Evolutionary conservation across 1,140 invertebrate species (phyloP).

Genomic region (Anastrepha ludens): DNA sequence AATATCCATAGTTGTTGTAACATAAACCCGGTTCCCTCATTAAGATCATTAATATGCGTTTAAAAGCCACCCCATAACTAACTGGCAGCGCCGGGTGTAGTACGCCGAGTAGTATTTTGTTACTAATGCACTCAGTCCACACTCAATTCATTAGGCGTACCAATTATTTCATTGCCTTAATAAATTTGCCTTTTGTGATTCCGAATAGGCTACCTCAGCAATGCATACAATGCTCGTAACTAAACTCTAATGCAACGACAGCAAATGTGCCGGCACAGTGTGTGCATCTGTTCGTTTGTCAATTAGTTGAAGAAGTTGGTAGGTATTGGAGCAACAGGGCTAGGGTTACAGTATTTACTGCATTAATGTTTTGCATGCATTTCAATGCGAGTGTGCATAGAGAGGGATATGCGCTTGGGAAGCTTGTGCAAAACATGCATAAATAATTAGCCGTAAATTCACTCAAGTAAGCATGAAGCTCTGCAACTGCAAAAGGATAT

Average conservation of each 20-base stretch:
- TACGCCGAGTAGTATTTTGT: neutral
- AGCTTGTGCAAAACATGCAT: constrained; percentile 31
- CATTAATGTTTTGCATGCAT: neutral
- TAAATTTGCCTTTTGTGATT: constrained; percentile 43
- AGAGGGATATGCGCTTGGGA: constrained; percentile 6
- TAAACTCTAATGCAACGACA: neutral
- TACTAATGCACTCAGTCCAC: neutral
- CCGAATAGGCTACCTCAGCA: neutral
- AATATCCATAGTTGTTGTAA: neutral
- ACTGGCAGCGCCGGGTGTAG: neutral
- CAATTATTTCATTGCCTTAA: constrained; percentile 18
- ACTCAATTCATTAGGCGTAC: neutral
- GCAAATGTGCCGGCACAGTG: neutral
- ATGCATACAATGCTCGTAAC: neutral
- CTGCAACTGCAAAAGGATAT: no score
- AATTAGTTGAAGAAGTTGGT: neutral
- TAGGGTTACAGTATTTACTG: neutral
- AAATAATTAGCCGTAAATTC: neutral
- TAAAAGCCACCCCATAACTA: neutral
- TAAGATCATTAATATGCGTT: constrained; percentile 25
- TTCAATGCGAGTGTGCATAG: neutral
- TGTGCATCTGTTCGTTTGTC: neutral
- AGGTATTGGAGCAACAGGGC: neutral
- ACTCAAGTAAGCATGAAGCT: no score
- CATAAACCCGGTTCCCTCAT: neutral